Evolutionary conservation across 2,888 invertebrate species (phyloP), one percentile per base, ranked within the genome.

Genomic region (Antheraea yamamai): DNA sequence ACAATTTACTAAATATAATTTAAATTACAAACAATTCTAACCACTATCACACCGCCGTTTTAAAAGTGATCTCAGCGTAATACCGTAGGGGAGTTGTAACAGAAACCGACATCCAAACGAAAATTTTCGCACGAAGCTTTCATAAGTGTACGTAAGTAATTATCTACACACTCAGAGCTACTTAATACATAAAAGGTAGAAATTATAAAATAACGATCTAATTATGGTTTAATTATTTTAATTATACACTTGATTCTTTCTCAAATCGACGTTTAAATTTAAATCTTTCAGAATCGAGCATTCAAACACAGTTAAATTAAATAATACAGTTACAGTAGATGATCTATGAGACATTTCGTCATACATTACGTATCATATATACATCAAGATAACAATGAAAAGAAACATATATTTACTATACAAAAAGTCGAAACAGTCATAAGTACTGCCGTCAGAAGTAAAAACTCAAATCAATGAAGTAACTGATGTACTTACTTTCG

Each of bases 21-120:
- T 79, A 78, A 78, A 80, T 80, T 79, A 81, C 78, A 78, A 80
- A 77, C 77, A 74, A 78, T 79, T 81, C 80, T 81, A 79, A 78
- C 75, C 78, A 77, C 74, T 70, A 78, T 71, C 52, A 66, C 51
- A 30, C 47, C 26, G n/a, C 61, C 74, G 74, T 61, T 64, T 76
- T 66, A 72, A 73, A 73, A 70, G 74, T 75, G 73, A 75, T 73
- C 64, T 72, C 51, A 55, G 68, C 51, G 70, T 77, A 61, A 77
- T 74, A 72, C 73, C 74, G 39, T 64, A 4, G 68, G 71, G 75
- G 74, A 73, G 77, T 72, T 75, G 73, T 76, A 35, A 68, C n/a
- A 70, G 35, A 55, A 30, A 35, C 68, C 70, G 35, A 74, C 55
- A n/a, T 66, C 61, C 23, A 61, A 61, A 61, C n/a, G 61, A 61